Conservation (phyloP, 92 coral and sea anemone species). For the Zoanthus gigantus region DNA sequence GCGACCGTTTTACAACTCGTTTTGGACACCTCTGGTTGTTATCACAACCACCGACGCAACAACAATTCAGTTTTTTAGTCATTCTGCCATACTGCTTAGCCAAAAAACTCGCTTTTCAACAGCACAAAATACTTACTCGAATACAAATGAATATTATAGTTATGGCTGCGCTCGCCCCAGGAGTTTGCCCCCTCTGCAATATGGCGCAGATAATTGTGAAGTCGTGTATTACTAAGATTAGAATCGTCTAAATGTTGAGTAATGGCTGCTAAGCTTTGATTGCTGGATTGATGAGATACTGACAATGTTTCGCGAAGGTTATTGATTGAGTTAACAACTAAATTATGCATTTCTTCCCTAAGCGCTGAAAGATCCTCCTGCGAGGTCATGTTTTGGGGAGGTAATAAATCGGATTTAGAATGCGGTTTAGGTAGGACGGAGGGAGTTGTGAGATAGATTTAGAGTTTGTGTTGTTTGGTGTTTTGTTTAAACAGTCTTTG, state of each 20-base stretch:
- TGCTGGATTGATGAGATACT: neutral
- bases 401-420: neutral
- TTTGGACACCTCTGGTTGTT: no score
- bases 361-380: neutral
- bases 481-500: neutral
- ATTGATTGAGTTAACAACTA: neutral
- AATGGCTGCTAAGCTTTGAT: neutral
- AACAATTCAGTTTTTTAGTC: no score
- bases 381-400: neutral
- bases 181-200: no score
- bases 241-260: neutral
- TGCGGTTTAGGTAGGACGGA: neutral
- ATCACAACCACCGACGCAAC: no score
- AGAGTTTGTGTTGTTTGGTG: no score
- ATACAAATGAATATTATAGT: no score
- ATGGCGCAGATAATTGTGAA: no score
- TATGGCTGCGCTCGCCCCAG: no score
- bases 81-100: no score
- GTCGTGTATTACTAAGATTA: neutral
- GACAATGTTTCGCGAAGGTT: neutral
- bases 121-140: no score
- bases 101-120: no score
- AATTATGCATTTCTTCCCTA: conserved; percentile 5
- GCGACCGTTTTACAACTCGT: no score
- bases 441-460: neutral